These are phyloP conservation scores for Tipula unca DNA, from an alignment of 2,888 invertebrate species.

Conservation along the genomic window DNA sequence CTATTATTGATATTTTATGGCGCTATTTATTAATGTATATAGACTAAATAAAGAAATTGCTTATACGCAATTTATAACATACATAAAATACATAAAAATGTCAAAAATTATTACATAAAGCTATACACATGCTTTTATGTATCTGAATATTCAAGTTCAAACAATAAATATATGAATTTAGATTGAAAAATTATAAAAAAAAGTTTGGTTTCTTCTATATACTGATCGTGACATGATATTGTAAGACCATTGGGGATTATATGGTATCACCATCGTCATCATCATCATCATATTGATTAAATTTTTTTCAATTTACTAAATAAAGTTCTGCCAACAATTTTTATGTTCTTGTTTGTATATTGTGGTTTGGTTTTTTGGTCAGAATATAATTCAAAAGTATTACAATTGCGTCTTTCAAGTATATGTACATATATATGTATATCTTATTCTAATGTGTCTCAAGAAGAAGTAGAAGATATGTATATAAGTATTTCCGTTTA, in stretches of 20 bases:
- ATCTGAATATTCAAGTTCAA: background rate
- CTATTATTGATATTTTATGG: background rate
- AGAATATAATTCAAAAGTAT: background rate
- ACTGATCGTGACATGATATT: background rate
- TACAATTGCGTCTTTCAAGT: background rate
- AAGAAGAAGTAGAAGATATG: background rate
- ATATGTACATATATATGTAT: background rate
- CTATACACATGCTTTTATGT: background rate
- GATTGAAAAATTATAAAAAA: background rate
- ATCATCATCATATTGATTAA: constrained; percentile 8
- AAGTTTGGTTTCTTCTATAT: background rate
- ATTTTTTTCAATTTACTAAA: background rate
- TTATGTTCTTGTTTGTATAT: background rate
- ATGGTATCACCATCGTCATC: background rate
- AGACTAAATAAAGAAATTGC: background rate
- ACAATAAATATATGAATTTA: background rate
- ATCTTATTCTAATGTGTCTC: background rate
- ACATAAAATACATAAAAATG: background rate
- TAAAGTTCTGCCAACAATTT: background rate
- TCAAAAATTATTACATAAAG: background rate
- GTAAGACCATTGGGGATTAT: background rate
- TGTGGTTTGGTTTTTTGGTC: background rate
- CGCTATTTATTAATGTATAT: background rate
- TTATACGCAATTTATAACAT: background rate
- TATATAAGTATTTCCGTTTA: background rate